Base-by-base conservation (phyloP, 2,113 vertebrate species). In the Vidua chalybeata region DNA sequence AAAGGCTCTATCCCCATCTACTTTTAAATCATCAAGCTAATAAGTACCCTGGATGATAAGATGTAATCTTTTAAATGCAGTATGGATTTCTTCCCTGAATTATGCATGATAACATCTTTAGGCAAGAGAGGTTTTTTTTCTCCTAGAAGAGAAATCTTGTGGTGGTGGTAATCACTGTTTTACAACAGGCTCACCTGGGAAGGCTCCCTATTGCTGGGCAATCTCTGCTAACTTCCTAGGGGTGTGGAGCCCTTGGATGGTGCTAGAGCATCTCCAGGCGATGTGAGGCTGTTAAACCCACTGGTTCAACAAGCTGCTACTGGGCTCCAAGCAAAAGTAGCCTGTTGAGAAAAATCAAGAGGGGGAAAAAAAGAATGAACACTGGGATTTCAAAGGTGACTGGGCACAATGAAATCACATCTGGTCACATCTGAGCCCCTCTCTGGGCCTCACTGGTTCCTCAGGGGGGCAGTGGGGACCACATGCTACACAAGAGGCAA, bases 61-160 rank as follows among this genome's bases (percentile, higher is more conserved):
- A 96, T 96, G 87, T 94, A 96, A 97, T 96, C 94, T 96, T 96
- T 96, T 96, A 97, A 97, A 97, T 96, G 90, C 95, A 96, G 90
- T 96, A 96, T 96, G 95, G 96, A 96, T 96, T 96, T 96, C 93
- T 94, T 86, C 76, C 89, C 94, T 94, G 94, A 95, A 96, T 96
- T 96, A 96, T 91, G 82, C 75, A 96, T 75, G 93, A 96, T 96
- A 96, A 91, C 92, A 94, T 97, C 94, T 96, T 91, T 66, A 95
- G 81, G 75, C 55, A 59, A 43, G 43, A 93, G 72, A 22, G 49
- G 4, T 33, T 17, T 79, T 61, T 66, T 66, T 73, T 16, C 31
- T 33, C 49, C 63, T 77, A 79, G 81, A 91, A 68, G 39, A 92
- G 72, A 87, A 86, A 59, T 90, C 81, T 94, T 19, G 15, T 72